Evolutionary conservation across 2,113 vertebrate species (phyloP), one percentile per base, ranked within the genome.

Genomic region (Cynoglossus semilaevis): DNA sequence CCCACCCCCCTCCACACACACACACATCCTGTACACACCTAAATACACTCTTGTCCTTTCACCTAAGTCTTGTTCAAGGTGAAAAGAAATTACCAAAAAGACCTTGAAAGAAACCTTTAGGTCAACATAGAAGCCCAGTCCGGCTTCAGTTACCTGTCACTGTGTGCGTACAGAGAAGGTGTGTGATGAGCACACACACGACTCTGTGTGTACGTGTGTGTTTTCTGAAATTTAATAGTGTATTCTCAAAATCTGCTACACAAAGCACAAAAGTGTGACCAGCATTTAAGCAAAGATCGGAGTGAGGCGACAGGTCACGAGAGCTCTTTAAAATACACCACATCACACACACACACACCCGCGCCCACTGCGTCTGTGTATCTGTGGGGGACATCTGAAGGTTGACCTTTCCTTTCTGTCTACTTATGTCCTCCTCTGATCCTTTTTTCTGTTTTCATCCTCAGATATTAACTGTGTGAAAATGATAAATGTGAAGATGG

Each of bases 271-370:
- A 83, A 77, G 64, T 70, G 44, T 64, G 63, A 68, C 51, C 54
- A 58, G 82, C 83, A 85, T 87, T 90, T 87, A 88, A 79, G 72
- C 82, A 85, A 87, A 85, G 68, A 68, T 75, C 83, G 47, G 60
- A 61, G 63, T 67, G 60, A 51, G 55, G 54, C 67, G 66, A 55
- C 73, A 79, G 88, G 91, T 91, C 89, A 90, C 64, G 42, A 60
- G 84, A 80, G 76, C 84, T 85, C 81, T 87, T 91, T 91, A 85
- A 90, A 91, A 90, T 80, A 90, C 86, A 89, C 85, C 84, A 80
- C 76, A 64, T 17, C 49, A 1, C 46, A 29, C 51, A 61, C 47
- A 59, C 56, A 59, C 52, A 14, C 67, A 38, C 35, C 34, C 57
- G 49, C 36, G 62, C 63, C 52, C 53, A 53, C 64, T n/a, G n/a